A percentile compares a stretch with the other conserved stretches of the same genome.
Evolutionary conservation across 2,797 vertebrate species (phyloP).

Genomic region (Arrhamphus sclerolepis): DNA sequence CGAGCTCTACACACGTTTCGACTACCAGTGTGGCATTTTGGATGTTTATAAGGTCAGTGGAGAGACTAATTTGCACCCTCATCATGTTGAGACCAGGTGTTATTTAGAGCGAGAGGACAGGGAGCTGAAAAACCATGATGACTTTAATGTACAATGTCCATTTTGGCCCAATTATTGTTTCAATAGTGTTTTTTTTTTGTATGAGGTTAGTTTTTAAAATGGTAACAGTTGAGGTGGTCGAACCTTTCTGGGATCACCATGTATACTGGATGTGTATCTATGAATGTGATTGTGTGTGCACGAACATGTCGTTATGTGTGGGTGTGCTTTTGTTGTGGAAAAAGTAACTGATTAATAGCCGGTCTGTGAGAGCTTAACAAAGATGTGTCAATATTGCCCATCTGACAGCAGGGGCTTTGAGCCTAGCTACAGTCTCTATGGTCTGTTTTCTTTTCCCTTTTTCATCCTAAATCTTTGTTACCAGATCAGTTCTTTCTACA

Average conservation of each 20-base stretch:
- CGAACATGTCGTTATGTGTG: constrained; percentile 6
- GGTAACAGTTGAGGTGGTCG: constrained; percentile 4
- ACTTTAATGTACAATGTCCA: background rate
- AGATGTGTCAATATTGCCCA: constrained; percentile 70
- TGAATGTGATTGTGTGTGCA: constrained; percentile 4
- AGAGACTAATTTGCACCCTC: background rate
- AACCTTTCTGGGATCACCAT: background rate
- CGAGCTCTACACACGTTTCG: constrained; percentile 96
- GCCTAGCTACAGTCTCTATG: constrained; percentile 31
- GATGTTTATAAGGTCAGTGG: constrained; percentile 95
- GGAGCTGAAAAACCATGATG: background rate
- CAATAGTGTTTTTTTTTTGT: background rate
- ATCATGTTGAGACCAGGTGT: background rate
- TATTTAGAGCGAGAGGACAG: background rate
- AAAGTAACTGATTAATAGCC: constrained; percentile 65
- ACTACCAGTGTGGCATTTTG: constrained; percentile 97
- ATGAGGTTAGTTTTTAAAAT: constrained; percentile 1
- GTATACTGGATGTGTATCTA: background rate
- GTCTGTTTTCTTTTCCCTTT: constrained; percentile 19
- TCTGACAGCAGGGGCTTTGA: constrained; percentile 56
- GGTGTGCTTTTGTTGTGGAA: constrained; percentile 55
- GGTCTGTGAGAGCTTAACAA: constrained; percentile 60
- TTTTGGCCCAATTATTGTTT: background rate
- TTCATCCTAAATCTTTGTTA: constrained; percentile 6
- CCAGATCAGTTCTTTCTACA: constrained; percentile 1